Percentiles rank a stretch among this genome's conserved stretches.
Conservation (phyloP, 2,797 vertebrate species). For the Spinus pinus region DNA sequence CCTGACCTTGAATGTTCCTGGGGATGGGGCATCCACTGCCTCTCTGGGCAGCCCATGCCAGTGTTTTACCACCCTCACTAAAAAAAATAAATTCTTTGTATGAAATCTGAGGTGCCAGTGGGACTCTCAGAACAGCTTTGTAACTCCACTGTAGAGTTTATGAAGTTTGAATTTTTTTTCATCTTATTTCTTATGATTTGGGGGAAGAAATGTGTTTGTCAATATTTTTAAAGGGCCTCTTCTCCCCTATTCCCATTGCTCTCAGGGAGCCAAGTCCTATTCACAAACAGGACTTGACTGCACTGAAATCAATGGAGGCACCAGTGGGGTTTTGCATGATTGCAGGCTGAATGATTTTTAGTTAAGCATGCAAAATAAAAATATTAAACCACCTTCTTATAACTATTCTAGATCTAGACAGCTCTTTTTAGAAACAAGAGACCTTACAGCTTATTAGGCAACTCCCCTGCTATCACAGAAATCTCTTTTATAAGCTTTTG, state of each 20-base stretch:
- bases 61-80: neutral
- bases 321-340: neutral
- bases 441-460: neutral
- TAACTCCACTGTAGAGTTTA: neutral
- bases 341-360: neutral
- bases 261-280: neutral
- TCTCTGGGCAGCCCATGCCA: neutral
- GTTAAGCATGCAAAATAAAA: neutral
- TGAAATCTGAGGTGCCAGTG: neutral
- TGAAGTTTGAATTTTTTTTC: neutral
- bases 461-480: neutral
- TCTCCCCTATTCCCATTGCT: neutral
- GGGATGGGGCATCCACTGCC: neutral
- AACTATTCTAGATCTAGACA: neutral
- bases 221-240: neutral
- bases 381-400: neutral
- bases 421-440: neutral
- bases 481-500: constrained; percentile 10
- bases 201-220: neutral
- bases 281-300: neutral
- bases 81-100: neutral
- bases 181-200: neutral
- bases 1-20: neutral
- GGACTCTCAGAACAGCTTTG: neutral
- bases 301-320: neutral